Conservation (phyloP, 2,113 vertebrate species). For the Mustela nigripes region DNA sequence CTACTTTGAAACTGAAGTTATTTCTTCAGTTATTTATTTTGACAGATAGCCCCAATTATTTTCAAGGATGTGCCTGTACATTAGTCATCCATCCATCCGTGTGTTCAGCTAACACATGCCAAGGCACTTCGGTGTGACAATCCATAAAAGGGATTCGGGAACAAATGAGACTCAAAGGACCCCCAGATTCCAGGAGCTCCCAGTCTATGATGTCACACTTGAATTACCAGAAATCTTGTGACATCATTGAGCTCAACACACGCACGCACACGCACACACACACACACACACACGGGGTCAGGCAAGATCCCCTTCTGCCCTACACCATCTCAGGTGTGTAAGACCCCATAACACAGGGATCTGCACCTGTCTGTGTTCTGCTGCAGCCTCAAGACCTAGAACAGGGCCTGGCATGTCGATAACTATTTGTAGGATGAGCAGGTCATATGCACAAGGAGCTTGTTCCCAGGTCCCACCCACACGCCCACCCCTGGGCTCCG, state of each 20-base stretch:
- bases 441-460: not conserved
- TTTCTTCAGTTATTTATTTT: not conserved
- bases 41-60: not conserved
- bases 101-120: not conserved
- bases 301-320: not conserved
- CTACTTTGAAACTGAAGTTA: not conserved
- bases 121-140: not conserved
- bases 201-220: not conserved
- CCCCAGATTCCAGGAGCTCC: not conserved
- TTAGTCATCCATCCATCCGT: not conserved
- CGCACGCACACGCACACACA: not conserved
- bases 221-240: not conserved
- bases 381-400: not conserved
- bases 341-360: not conserved
- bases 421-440: not conserved
- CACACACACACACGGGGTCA: not conserved
- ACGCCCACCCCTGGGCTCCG: not conserved
- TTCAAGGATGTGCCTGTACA: not conserved
- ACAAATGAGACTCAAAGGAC: not conserved
- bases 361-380: not conserved
- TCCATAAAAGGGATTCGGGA: not conserved
- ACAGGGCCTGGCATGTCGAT: not conserved
- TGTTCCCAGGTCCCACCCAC: not conserved
- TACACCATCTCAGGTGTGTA: no score
- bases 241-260: not conserved